Evolutionary conservation across 1,140 invertebrate species (phyloP).

Genomic region (Heliconius nattereri): DNA sequence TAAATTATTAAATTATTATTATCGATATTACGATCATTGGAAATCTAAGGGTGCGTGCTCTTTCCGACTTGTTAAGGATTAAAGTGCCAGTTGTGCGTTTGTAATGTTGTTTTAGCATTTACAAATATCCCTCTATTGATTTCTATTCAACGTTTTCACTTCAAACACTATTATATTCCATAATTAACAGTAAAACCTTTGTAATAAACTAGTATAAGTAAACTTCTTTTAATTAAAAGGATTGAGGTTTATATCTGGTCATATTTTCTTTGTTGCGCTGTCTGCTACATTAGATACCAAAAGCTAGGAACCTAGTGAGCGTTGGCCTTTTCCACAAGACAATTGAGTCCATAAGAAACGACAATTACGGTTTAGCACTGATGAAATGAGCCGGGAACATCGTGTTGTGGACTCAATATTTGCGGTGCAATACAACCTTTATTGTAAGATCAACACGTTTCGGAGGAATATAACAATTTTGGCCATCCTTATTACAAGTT

Average conservation of each 20-base stretch:
- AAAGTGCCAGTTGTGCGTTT: conserved; percentile 68
- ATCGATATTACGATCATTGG: conserved; percentile 39
- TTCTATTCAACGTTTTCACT: conserved; percentile 27
- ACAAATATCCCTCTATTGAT: conserved; percentile 63
- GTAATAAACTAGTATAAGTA: conserved; percentile 39
- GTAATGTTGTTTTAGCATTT: conserved; percentile 59
- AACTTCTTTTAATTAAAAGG: conserved; percentile 44
- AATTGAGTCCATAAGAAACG: conserved; percentile 67
- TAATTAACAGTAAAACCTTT: conserved; percentile 38
- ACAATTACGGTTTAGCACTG: conserved; percentile 65
- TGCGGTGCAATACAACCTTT: conserved; percentile 70
- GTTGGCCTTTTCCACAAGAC: conserved; percentile 60
- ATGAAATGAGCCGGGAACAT: conserved; percentile 71
- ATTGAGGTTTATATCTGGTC: conserved; percentile 50
- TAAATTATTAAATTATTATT: conserved; percentile 68
- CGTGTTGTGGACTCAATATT: conserved; percentile 62
- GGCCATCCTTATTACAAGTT: conserved; percentile 31
- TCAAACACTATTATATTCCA: background rate
- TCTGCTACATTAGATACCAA: conserved; percentile 44
- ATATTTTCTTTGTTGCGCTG: conserved; percentile 49
- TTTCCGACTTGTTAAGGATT: conserved; percentile 60
- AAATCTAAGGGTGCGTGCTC: conserved; percentile 66
- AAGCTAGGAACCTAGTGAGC: conserved; percentile 46
- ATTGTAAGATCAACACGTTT: conserved; percentile 58
- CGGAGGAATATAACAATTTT: conserved; percentile 43